These are phyloP conservation scores for Uropsilus gracilis DNA, from an alignment of 2,113 vertebrate genomes.

Conservation along the genomic window DNA sequence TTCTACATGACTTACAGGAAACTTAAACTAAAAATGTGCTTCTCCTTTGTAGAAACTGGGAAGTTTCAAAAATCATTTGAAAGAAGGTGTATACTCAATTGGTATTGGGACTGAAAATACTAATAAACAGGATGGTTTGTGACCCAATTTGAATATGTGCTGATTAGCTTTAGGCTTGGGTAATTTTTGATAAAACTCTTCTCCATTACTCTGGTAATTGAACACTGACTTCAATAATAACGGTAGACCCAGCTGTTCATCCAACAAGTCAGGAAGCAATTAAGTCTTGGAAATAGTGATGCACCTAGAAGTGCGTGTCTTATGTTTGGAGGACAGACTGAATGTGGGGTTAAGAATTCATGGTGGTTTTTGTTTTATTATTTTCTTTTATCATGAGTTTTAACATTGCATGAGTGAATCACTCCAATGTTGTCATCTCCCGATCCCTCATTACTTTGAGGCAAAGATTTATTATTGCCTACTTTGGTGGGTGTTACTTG, in stretches of 20 bases:
- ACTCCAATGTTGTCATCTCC: neutral
- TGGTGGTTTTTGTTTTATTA: neutral
- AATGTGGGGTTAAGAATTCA: neutral
- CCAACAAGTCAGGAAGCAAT: neutral
- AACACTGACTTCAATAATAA: constrained; percentile 9
- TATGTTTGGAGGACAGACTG: neutral
- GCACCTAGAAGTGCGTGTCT: neutral
- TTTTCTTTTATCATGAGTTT: constrained; percentile 28
- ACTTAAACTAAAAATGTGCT: neutral
- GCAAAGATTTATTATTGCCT: constrained; percentile 59
- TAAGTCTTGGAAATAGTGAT: neutral
- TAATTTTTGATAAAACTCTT: constrained; percentile 41
- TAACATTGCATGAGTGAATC: neutral
- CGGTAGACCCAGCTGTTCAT: neutral
- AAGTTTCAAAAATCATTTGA: constrained; percentile 33
- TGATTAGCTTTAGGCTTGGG: constrained; percentile 41
- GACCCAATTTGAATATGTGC: constrained; percentile 27
- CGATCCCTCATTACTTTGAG: constrained; percentile 39
- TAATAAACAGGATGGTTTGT: neutral
- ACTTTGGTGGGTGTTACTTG: constrained; percentile 56
- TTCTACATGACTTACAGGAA: neutral
- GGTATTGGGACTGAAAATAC: constrained; percentile 31
- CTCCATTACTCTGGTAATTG: neutral
- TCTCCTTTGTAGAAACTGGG: neutral
- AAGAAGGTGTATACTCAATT: neutral